Percentiles rank a stretch among this genome's conserved stretches.
Conservation (phyloP, 2,888 invertebrate species). For the Eutolmus rufibarbis region DNA sequence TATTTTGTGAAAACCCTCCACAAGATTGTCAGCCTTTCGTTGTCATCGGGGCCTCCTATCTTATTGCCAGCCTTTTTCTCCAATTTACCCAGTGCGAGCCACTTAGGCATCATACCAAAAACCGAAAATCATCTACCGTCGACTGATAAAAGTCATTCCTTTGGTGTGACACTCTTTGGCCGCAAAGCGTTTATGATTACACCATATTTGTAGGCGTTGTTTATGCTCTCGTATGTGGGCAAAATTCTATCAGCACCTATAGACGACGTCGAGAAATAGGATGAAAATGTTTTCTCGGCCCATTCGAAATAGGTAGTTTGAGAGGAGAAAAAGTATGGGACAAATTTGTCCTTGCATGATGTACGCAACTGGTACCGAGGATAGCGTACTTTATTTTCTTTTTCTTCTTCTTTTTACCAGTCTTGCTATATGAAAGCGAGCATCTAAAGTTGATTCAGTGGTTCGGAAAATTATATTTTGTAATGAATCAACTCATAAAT, state of each 20-base stretch:
- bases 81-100: slow-evolving; percentile 14
- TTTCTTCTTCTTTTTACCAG: background rate
- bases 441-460: slow-evolving; percentile 55
- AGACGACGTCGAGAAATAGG: background rate
- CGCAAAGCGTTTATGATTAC: slow-evolving; percentile 24
- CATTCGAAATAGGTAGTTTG: background rate
- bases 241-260: slow-evolving; percentile 16
- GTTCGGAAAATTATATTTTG: slow-evolving; percentile 61
- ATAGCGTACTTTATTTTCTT: background rate
- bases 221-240: background rate
- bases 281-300: background rate
- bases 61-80: slow-evolving; percentile 12
- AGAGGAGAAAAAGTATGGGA: background rate
- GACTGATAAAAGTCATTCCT: slow-evolving; percentile 21
- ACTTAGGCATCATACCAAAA: background rate
- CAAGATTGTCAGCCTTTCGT: background rate
- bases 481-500: slow-evolving; percentile 56
- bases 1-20: background rate
- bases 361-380: slow-evolving; percentile 41
- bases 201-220: background rate
- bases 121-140: background rate
- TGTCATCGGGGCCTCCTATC: background rate
- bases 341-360: slow-evolving; percentile 16
- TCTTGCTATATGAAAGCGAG: slow-evolving; percentile 42
- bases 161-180: background rate